These are phyloP conservation scores for Heteractis magnifica DNA, from an alignment of 92 coral and sea anemone species.

Conservation along the genomic window DNA sequence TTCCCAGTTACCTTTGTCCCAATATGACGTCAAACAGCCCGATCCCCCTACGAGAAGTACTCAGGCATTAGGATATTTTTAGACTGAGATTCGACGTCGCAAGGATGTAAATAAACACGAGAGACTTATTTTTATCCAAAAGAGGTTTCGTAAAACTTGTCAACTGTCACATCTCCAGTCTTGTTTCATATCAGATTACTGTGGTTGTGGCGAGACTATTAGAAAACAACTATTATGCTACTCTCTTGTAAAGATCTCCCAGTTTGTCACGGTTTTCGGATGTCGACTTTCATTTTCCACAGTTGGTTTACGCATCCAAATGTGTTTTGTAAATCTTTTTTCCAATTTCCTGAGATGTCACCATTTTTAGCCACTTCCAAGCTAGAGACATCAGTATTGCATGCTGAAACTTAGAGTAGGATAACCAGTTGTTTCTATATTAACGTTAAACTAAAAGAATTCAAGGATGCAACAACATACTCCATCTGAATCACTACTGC, in stretches of 20 bases:
- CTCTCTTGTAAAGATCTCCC: too few relatives aligned
- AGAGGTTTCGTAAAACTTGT: not conserved
- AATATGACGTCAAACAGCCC: not conserved
- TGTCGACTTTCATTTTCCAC: too few relatives aligned
- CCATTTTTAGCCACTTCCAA: not conserved
- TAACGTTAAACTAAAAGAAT: not conserved
- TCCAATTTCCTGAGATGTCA: slow-evolving; percentile 2
- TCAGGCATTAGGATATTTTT: not conserved
- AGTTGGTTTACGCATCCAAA: not conserved
- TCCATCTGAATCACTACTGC: not conserved
- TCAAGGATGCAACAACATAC: too few relatives aligned
- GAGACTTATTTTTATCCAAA: not conserved
- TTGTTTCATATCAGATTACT: not conserved
- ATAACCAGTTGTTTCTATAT: not conserved
- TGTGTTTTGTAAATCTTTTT: not conserved
- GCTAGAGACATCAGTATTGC: not conserved
- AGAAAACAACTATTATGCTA: not conserved
- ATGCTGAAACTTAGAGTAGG: not conserved
- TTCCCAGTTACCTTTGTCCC: not conserved
- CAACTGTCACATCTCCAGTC: not conserved
- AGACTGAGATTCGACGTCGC: not conserved
- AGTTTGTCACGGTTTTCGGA: too few relatives aligned
- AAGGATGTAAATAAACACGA: not conserved
- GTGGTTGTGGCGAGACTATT: not conserved
- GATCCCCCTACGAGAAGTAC: not conserved